A percentile compares a stretch with the other conserved stretches of the same genome.
phyloP scores from a whole-genome alignment of 1,140 invertebrate species.

The Elysia chlorotica region DNA sequence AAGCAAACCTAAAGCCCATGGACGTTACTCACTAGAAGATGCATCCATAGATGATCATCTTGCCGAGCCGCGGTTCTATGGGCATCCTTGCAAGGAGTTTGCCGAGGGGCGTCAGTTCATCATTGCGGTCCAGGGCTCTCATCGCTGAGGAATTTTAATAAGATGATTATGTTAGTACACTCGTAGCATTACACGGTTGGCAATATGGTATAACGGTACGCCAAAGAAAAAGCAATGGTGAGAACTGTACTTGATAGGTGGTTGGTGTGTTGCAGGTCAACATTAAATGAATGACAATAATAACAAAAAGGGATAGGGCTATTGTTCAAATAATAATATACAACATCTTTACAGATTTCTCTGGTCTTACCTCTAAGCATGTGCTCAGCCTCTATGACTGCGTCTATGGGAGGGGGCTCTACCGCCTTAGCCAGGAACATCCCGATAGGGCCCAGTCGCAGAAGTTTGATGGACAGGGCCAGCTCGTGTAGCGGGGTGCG shows the following conservation, averaged over 20 bases:
- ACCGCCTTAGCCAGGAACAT: constrained; percentile 64
- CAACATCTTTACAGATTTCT: too few relatives aligned
- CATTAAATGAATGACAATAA: neutral
- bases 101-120: constrained; percentile 65
- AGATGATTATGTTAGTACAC: too few relatives aligned
- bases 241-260: too few relatives aligned
- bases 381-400: constrained; percentile 65
- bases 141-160: constrained; percentile 63
- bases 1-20: neutral
- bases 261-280: too few relatives aligned
- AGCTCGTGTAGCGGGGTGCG: constrained; percentile 89
- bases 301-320: neutral
- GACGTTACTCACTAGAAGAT: constrained; percentile 56
- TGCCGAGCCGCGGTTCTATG: constrained; percentile 65
- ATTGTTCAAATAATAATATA: neutral
- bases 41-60: constrained; percentile 65
- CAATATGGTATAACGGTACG: too few relatives aligned
- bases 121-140: constrained; percentile 63
- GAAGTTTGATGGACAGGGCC: constrained; percentile 64
- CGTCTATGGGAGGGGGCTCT: constrained; percentile 65
- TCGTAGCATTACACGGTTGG: too few relatives aligned
- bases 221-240: too few relatives aligned
- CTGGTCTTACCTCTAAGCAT: constrained; percentile 60
- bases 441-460: constrained; percentile 61
- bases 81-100: constrained; percentile 63